Evolutionary conservation across 2,113 vertebrate species (phyloP), one percentile per base, ranked within the genome.

Genomic region (Osmerus mordax): DNA sequence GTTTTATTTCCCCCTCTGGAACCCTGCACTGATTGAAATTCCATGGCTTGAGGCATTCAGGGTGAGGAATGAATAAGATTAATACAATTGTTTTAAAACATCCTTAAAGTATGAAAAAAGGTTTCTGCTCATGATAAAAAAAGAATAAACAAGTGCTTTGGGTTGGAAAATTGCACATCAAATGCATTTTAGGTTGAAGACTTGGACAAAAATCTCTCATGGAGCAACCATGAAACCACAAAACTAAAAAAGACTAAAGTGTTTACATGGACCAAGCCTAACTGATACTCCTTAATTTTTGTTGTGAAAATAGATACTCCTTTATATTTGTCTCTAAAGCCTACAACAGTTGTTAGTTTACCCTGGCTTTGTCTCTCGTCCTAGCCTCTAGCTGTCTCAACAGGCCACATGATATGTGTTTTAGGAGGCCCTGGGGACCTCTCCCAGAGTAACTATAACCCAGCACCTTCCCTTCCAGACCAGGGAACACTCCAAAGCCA

Each of bases 11-110:
- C 16, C 61, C 56, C 67, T 14, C 59, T 16, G 47, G 28, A 73
- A 74, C 72, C 73, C 72, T 73, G 81, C 13, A 71, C 79, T 72
- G 72, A 55, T 60, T 69, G 69, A 71, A 82, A 88, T 81, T 85
- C 75, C 83, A 78, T 75, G 77, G 71, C 77, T 74, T 75, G 55
- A 81, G 80, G 65, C 81, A 23, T 15, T 80, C 32, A 59, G 72
- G 75, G 65, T 67, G 76, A 75, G 66, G 75, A 70, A 70, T 54
- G 36, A 70, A 21, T 75, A 81, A 16, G 73, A 64, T 81, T 67
- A 4, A 16, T 67, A 2, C 5, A n/a, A 3, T 19, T 13, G 3
- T 62, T 62, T 62, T 62, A 15, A 29, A 5, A 62, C 23, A 62
- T 62, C 23, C 28, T 13, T 18, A 28, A 28, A 36, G 41, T 47